Percentiles rank a stretch among this genome's conserved stretches.
phyloP scores from a whole-genome alignment of 2,797 vertebrate genomes.

The Melanotaenia nigrans region DNA sequence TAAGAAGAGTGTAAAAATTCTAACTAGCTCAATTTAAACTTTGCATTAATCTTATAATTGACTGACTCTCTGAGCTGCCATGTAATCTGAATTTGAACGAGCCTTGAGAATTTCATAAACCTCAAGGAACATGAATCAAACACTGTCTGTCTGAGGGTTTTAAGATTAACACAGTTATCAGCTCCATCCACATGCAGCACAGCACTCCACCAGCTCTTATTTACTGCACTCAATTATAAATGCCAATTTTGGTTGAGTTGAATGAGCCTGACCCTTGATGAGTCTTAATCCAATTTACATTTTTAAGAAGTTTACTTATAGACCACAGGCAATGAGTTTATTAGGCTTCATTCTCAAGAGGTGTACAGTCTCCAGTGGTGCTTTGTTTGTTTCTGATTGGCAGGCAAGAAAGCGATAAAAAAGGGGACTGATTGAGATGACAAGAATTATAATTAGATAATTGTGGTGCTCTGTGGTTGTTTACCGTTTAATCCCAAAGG shows the following conservation, averaged over 20 bases:
- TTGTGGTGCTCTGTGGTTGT: background rate
- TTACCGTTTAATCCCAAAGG: conserved; percentile 12
- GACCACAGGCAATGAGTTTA: conserved; percentile 7
- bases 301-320: conserved; percentile 8
- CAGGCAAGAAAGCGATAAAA: conserved; percentile 1
- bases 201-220: conserved; percentile 45
- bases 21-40: conserved; percentile 33
- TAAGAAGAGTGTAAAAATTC: conserved; percentile 25
- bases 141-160: conserved; percentile 28
- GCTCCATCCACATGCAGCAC: conserved; percentile 50
- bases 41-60: conserved; percentile 31
- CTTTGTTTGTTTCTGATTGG: conserved; percentile 31
- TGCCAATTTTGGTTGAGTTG: conserved; percentile 32
- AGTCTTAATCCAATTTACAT: conserved; percentile 38
- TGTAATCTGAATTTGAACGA: conserved; percentile 29
- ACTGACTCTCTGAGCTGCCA: conserved; percentile 23
- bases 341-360: conserved; percentile 1
- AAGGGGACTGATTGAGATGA: conserved; percentile 26
- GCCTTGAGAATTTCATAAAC: conserved; percentile 17
- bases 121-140: conserved; percentile 43
- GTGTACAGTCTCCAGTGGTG: conserved; percentile 5
- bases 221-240: conserved; percentile 57
- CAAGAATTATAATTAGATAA: conserved; percentile 41
- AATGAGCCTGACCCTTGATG: conserved; percentile 41
- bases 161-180: conserved; percentile 58